These are phyloP conservation scores for Acleris sparsana DNA, from an alignment of 2,888 invertebrate genomes.

Conservation along the genomic window DNA sequence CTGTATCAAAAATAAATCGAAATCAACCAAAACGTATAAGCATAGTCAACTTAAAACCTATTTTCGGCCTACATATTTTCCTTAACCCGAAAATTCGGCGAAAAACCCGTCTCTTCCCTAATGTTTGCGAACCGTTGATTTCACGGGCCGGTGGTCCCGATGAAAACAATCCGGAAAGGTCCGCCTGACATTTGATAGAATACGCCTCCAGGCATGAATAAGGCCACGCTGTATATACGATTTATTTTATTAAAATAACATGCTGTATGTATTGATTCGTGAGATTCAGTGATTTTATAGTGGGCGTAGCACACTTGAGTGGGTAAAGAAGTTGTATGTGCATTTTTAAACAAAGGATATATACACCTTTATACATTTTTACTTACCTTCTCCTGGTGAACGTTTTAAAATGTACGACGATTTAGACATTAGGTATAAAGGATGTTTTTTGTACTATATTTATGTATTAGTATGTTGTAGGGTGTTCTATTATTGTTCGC, in stretches of 20 bases:
- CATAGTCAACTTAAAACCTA: too few species aligned
- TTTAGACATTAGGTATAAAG: too few species aligned
- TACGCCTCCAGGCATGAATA: constrained; percentile 65
- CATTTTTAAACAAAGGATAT: too few species aligned
- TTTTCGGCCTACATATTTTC: not conserved
- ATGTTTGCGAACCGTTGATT: constrained; percentile 57
- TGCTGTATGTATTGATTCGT: constrained; percentile 28
- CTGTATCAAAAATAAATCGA: too few species aligned
- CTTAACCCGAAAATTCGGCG: not conserved
- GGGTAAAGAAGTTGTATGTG: too few species aligned
- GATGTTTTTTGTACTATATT: too few species aligned
- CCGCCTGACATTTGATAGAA: constrained; percentile 77
- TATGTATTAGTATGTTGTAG: too few species aligned
- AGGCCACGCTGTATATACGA: constrained; percentile 44
- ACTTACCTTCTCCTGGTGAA: too few species aligned
- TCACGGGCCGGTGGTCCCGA: constrained; percentile 63
- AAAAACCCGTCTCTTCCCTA: constrained; percentile 27
- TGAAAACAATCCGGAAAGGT: constrained; percentile 68
- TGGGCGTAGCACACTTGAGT: not conserved
- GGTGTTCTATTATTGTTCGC: too few species aligned
- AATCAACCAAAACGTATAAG: too few species aligned
- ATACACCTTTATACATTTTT: too few species aligned
- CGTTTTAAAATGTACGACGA: too few species aligned
- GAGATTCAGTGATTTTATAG: constrained; percentile 6
- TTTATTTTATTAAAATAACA: constrained; percentile 37